These are phyloP conservation scores for Leguminivora glycinivorella DNA, from an alignment of 1,140 invertebrate genomes.

Conservation along the genomic window DNA sequence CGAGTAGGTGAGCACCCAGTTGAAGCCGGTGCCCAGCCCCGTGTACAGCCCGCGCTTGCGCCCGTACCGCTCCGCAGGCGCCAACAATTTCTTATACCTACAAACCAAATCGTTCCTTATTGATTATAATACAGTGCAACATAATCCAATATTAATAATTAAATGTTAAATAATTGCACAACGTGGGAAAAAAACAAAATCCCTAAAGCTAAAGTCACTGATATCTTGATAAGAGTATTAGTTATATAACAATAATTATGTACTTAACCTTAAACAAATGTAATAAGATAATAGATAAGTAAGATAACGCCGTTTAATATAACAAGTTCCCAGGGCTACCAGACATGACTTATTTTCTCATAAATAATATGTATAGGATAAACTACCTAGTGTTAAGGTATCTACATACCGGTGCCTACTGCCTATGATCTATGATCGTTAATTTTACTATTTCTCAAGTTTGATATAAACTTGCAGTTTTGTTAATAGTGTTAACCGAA, in stretches of 20 bases:
- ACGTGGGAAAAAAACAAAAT: background rate
- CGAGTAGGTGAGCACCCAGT: conserved; percentile 87
- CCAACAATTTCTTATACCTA: conserved; percentile 82
- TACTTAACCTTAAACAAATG: background rate
- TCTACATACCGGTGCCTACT: too few species aligned
- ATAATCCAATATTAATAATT: too few species aligned
- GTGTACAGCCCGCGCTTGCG: conserved; percentile 84
- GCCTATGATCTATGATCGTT: too few species aligned
- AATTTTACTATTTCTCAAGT: too few species aligned
- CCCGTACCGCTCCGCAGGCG: conserved; percentile 83
- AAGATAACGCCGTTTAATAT: too few species aligned
- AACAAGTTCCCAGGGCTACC: too few species aligned
- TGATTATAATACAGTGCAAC: too few species aligned
- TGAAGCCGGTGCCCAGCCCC: conserved; percentile 84
- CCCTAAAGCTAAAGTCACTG: background rate
- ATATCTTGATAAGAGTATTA: background rate
- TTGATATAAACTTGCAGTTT: too few species aligned
- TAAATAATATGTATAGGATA: too few species aligned
- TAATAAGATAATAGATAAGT: background rate
- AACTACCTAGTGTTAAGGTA: too few species aligned
- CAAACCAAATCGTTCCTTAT: background rate
- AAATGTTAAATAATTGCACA: background rate
- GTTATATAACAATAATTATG: background rate
- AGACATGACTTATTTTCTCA: too few species aligned
- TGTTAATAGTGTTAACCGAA: too few species aligned